phyloP scores from a whole-genome alignment of 2,797 vertebrate species.

The Coregonus ussuriensis region DNA sequence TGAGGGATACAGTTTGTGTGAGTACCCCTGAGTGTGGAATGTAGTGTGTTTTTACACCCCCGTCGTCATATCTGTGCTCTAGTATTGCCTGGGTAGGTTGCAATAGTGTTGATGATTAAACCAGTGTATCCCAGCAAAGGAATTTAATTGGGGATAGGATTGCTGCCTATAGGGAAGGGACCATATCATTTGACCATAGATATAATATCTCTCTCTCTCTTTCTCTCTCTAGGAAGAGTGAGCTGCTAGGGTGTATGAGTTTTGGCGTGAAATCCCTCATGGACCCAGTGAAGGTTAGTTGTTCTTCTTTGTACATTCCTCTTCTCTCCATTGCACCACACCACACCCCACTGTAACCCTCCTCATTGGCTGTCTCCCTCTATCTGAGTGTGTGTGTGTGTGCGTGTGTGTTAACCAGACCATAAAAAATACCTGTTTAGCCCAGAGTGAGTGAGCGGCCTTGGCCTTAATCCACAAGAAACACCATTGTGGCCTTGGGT shows the following conservation, averaged over 20 bases:
- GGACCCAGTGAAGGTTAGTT: conserved; percentile 78
- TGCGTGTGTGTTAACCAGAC: conserved; percentile 38
- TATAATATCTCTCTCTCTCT: not conserved
- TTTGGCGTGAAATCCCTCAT: conserved; percentile 86
- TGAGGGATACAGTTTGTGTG: not conserved
- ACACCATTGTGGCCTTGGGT: conserved; percentile 51
- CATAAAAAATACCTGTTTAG: conserved; percentile 53
- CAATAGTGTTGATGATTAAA: no score
- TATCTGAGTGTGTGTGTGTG: conserved; percentile 17
- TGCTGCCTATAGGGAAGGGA: not conserved
- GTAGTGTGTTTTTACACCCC: not conserved
- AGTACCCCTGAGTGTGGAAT: not conserved
- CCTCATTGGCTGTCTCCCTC: conserved; percentile 6
- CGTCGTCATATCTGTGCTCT: no score
- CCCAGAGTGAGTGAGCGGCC: conserved; percentile 58
- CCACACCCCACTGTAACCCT: not conserved
- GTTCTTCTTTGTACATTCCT: not conserved
- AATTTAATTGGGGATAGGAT: not conserved
- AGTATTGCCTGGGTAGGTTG: no score
- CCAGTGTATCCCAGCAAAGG: no score
- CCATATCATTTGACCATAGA: not conserved
- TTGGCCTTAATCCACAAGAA: conserved; percentile 61
- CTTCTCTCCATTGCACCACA: conserved; percentile 12
- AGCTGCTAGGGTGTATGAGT: conserved; percentile 88
- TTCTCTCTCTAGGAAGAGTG: conserved; percentile 53